Conservation (phyloP, 1,140 invertebrate species). For the Drosophila suzukii region DNA sequence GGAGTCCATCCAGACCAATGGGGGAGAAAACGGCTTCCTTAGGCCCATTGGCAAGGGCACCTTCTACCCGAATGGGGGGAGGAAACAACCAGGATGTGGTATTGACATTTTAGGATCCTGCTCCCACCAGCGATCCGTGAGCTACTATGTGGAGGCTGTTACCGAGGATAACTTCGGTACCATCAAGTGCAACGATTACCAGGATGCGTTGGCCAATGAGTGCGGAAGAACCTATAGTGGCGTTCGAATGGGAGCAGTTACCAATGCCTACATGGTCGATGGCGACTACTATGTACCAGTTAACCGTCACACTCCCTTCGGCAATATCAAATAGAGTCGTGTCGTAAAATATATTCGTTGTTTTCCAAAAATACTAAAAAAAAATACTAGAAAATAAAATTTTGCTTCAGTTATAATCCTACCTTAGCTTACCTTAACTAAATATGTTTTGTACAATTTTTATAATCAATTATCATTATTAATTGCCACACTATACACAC, state of each 20-base stretch:
- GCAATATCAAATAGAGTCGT: conserved; percentile 71
- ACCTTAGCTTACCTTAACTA: too few species aligned
- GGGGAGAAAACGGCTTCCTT: conserved; percentile 85
- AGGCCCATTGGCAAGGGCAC: conserved; percentile 85
- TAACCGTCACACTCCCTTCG: conserved; percentile 74
- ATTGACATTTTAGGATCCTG: conserved; percentile 76
- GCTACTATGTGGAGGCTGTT: conserved; percentile 86
- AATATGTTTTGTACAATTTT: too few species aligned
- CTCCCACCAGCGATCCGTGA: conserved; percentile 85
- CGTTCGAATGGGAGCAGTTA: conserved; percentile 83
- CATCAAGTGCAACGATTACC: conserved; percentile 59
- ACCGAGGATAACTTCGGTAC: conserved; percentile 56
- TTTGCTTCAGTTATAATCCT: neutral
- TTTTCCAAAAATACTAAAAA: neutral
- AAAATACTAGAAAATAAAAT: neutral
- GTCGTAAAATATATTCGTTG: neutral
- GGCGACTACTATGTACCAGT: conserved; percentile 68
- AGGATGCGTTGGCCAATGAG: conserved; percentile 57
- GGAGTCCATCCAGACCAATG: conserved; percentile 86
- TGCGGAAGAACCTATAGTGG: conserved; percentile 68
- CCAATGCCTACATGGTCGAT: conserved; percentile 78
- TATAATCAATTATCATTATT: too few species aligned
- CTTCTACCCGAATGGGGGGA: conserved; percentile 86
- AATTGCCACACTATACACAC: too few species aligned
- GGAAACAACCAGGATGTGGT: conserved; percentile 86